Evolutionary conservation across 2,113 vertebrate genomes (phyloP).

Genomic region (Tyrannus savana): DNA sequence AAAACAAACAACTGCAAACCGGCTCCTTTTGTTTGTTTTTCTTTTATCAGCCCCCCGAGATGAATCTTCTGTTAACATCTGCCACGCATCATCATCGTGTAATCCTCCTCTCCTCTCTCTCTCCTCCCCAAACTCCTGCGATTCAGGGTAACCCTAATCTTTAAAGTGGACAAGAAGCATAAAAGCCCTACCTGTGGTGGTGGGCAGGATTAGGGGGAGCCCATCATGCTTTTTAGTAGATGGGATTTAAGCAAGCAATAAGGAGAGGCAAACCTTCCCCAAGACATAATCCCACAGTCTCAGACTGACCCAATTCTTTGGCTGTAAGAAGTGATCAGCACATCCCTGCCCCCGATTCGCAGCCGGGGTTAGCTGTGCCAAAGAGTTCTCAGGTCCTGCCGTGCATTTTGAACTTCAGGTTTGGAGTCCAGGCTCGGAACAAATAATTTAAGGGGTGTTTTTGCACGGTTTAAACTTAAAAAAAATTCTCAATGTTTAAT

Average conservation of each 20-base stretch:
- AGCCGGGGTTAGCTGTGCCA: neutral
- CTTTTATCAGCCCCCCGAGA: constrained; percentile 39
- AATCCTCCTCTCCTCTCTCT: constrained; percentile 72
- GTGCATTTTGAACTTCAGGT: neutral
- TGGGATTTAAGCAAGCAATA: constrained; percentile 73
- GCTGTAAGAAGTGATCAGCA: constrained; percentile 48
- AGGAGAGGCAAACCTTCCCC: constrained; percentile 76
- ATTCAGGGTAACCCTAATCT: constrained; percentile 78
- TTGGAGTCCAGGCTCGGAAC: neutral
- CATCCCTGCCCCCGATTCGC: neutral
- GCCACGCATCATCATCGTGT: constrained; percentile 53
- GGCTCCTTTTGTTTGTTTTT: constrained; percentile 54
- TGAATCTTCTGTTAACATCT: constrained; percentile 72
- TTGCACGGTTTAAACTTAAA: neutral
- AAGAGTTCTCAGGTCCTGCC: neutral
- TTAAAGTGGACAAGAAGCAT: constrained; percentile 79
- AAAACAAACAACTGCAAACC: constrained; percentile 45
- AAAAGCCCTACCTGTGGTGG: constrained; percentile 78
- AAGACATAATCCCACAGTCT: constrained; percentile 78
- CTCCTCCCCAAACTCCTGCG: constrained; percentile 51
- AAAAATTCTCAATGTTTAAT: neutral
- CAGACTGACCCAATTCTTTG: constrained; percentile 80
- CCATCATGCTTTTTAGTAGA: constrained; percentile 70
- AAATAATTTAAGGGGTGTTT: neutral
- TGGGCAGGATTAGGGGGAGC: constrained; percentile 76